These are phyloP conservation scores for Dastarcus helophoroides DNA, from an alignment of 2,888 invertebrate genomes.

Conservation along the genomic window DNA sequence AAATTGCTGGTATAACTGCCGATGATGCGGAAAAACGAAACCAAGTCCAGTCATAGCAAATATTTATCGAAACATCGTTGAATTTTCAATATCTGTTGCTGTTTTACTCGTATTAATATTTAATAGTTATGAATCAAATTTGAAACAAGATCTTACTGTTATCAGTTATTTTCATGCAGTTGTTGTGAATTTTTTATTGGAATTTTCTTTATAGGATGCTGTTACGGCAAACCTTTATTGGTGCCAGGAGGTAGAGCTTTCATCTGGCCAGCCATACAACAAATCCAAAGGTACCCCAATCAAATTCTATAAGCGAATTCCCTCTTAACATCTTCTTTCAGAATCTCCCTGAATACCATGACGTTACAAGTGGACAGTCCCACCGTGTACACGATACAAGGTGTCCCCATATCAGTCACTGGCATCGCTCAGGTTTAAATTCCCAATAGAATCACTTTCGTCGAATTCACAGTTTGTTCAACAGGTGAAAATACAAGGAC, in stretches of 20 bases:
- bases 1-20: too few relatives aligned
- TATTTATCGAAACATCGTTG: too few relatives aligned
- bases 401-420: constrained; percentile 93
- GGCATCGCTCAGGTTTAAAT: constrained; percentile 84
- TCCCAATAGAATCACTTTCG: constrained; percentile 1
- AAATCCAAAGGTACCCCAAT: constrained; percentile 57
- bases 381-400: constrained; percentile 91
- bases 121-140: too few relatives aligned
- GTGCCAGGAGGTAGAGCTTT: constrained; percentile 95
- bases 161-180: too few relatives aligned
- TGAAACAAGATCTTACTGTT: too few relatives aligned
- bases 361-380: constrained; percentile 92
- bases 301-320: not conserved
- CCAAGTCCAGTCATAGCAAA: too few relatives aligned
- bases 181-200: too few relatives aligned
- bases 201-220: constrained; percentile 64
- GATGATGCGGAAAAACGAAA: too few relatives aligned
- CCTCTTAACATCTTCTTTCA: constrained; percentile 32
- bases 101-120: too few relatives aligned
- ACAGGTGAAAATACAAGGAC: constrained; percentile 78
- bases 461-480: not conserved
- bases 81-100: too few relatives aligned
- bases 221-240: constrained; percentile 82
- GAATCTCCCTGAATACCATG: constrained; percentile 95
- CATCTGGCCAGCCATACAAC: constrained; percentile 89